Conservation (phyloP, 2,797 vertebrate species). For the Hoplostethus atlanticus region DNA sequence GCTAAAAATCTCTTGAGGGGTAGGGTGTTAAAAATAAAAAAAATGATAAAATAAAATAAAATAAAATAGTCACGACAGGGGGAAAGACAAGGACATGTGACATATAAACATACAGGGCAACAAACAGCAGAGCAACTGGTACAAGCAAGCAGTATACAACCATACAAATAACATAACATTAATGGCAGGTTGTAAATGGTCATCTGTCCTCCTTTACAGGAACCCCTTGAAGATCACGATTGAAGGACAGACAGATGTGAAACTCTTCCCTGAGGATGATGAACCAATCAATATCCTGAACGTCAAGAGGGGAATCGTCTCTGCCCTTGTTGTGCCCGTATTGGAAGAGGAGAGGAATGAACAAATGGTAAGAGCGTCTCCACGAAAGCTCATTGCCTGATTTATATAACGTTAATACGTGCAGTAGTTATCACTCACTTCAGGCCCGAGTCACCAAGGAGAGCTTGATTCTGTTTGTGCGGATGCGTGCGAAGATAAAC, state of each 20-base stretch:
- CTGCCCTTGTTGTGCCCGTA: slow-evolving; percentile 88
- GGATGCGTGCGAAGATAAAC: slow-evolving; percentile 58
- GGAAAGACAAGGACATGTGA: not conserved
- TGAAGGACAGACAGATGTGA: slow-evolving; percentile 78
- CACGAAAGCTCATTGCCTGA: not conserved
- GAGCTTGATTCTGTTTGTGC: slow-evolving; percentile 31
- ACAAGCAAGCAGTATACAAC: not conserved
- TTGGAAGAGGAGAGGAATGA: slow-evolving; percentile 80
- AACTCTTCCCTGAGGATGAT: slow-evolving; percentile 87
- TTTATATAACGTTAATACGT: slow-evolving; percentile 26
- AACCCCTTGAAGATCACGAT: slow-evolving; percentile 78
- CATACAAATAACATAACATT: too few relatives aligned
- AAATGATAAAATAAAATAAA: not conserved
- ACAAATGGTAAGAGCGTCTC: slow-evolving; percentile 70
- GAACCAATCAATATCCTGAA: slow-evolving; percentile 91
- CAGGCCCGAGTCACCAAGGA: slow-evolving; percentile 22
- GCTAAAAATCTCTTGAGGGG: not conserved
- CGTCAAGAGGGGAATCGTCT: slow-evolving; percentile 94
- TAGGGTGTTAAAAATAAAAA: not conserved
- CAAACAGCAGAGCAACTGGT: not conserved
- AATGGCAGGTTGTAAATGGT: slow-evolving; percentile 26
- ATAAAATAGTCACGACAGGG: not conserved
- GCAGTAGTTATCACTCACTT: slow-evolving; percentile 20
- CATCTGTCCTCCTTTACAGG: slow-evolving; percentile 61
- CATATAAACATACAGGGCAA: not conserved